These are phyloP conservation scores for Spea hammondii DNA, from an alignment of 2,797 vertebrate species.

Conservation along the genomic window DNA sequence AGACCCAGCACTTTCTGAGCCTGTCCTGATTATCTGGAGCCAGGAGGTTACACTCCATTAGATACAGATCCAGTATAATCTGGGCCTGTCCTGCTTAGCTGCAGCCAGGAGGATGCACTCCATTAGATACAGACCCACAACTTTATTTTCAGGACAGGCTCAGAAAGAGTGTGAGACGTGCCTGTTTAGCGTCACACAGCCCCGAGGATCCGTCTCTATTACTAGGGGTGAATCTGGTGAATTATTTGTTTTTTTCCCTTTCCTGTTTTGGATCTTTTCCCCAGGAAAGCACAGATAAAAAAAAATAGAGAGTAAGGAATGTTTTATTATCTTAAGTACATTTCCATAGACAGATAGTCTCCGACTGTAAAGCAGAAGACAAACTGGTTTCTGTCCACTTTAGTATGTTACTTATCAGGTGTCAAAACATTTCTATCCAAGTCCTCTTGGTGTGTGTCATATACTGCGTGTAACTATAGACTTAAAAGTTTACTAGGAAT, in stretches of 20 bases:
- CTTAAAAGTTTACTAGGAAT: neutral
- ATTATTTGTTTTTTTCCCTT: constrained; percentile 16
- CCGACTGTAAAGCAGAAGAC: neutral
- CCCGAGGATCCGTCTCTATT: neutral
- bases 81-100: no score
- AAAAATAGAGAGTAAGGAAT: constrained; percentile 1
- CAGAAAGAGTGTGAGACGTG: no score
- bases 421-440: neutral
- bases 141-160: no score
- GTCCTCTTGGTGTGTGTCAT: neutral
- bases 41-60: no score
- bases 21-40: no score
- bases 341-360: constrained; percentile 14
- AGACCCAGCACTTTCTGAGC: no score
- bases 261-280: constrained; percentile 21
- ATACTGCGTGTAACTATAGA: neutral
- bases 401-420: neutral
- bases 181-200: neutral
- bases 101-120: no score
- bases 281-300: constrained; percentile 17
- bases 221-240: neutral
- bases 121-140: no score
- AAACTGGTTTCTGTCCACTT: neutral
- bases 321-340: constrained; percentile 24
- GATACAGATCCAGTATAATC: no score